Evolutionary conservation across 2,888 invertebrate species (phyloP), one percentile per base, ranked within the genome.

Genomic region (Standfussiana lucernea): DNA sequence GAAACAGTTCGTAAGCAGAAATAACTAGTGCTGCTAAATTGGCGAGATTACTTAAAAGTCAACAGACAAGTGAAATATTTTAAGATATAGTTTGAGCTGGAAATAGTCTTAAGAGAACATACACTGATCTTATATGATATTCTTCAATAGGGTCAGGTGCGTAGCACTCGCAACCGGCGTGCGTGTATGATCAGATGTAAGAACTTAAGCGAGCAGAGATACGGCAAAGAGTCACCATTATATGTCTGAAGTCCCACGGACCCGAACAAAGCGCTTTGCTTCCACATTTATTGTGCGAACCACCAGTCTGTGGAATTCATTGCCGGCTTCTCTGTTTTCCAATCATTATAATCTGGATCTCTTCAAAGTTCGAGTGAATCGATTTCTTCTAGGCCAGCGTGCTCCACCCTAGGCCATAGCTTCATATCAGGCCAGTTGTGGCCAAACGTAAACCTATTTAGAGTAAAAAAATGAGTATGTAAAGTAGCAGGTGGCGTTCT

Each of bases 11-110:
- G n/a, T 32, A 8, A 24, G 11, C 37, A 66, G 40, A 75, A 50
- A 75, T 75, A 80, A 50, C 62, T 50, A 28, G 15, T 35, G 24
- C 15, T 35, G 35, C 45, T 72, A 67, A 53, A 77, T 45, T 75
- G 56, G 37, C 28, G 21, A 50, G 53, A n/a, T n/a, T n/a, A n/a
- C n/a, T n/a, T 64, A 10, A 32, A 65, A 8, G 21, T 50, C n/a
- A 18, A 50, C 6, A 35, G 21, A 47, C 21, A 21, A 56, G 13
- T 18, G 0, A 2, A 42, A 42, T 56, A 56, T 66, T 61, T 45
- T 18, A 15, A 24, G 24, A 35, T 5, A 18, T 7, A 28, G 7
- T 50, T 53, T 45, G 2, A 62, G 15, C 2, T n/a, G 2, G 13
- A 47, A 32, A 32, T 59, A 18, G 18, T 59, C 56, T 15, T 7